Evolutionary conservation across 2,113 vertebrate genomes (phyloP).

Genomic region (Xenotilapia leptura): DNA sequence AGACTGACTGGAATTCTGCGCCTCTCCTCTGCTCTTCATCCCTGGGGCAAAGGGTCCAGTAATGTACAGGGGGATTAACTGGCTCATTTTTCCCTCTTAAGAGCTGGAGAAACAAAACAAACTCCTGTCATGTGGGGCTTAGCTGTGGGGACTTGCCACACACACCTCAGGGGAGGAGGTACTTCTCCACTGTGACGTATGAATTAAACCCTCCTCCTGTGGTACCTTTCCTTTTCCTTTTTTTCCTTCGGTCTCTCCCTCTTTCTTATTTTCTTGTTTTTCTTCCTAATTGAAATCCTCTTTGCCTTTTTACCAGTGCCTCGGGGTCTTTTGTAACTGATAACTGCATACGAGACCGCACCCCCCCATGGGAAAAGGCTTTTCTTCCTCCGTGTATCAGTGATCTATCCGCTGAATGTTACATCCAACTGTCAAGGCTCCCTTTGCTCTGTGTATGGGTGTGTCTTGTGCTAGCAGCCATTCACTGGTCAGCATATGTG

Average conservation of each 20-base stretch:
- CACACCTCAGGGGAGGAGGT: conserved; percentile 17
- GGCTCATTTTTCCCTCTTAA: conserved; percentile 63
- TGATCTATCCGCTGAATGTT: conserved; percentile 47
- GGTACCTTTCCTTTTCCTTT: conserved; percentile 12
- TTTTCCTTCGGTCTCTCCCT: background rate
- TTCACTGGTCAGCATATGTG: conserved; percentile 59
- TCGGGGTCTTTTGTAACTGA: conserved; percentile 54
- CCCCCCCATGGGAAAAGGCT: conserved; percentile 14
- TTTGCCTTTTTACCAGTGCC: conserved; percentile 5
- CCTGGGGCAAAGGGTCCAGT: conserved; percentile 22
- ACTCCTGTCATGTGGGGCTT: conserved; percentile 37
- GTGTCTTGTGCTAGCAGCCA: conserved; percentile 47
- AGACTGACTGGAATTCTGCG: background rate
- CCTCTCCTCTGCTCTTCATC: conserved; percentile 17
- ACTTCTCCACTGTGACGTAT: conserved; percentile 14
- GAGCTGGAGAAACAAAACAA: conserved; percentile 55
- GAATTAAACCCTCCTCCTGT: conserved; percentile 10
- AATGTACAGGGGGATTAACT: conserved; percentile 53
- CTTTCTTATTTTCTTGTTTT: conserved; percentile 13
- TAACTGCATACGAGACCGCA: conserved; percentile 30
- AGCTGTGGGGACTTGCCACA: conserved; percentile 19
- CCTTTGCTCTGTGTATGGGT: conserved; percentile 36
- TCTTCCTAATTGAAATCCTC: conserved; percentile 55
- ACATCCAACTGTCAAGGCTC: conserved; percentile 36
- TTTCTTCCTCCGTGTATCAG: conserved; percentile 41